Conservation (phyloP, 1,140 invertebrate genomes). For the Yoshiicerus persimilis region DNA sequence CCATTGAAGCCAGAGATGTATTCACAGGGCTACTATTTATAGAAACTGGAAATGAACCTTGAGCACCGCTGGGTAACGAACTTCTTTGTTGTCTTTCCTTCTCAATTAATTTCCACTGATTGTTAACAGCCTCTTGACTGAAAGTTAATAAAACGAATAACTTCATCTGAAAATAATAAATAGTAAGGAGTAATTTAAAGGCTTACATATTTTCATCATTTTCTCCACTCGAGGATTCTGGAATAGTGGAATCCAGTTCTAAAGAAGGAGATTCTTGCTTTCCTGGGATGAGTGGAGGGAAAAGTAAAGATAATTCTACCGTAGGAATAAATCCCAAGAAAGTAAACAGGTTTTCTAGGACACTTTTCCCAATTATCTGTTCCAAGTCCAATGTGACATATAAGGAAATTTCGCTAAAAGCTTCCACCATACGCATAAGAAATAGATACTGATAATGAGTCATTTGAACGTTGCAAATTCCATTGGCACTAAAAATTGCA, state of each 20-base stretch:
- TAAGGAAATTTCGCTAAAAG: constrained; percentile 74
- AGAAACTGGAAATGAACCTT: background rate
- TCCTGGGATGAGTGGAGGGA: constrained; percentile 27
- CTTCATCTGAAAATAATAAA: background rate
- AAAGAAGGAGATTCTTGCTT: constrained; percentile 25
- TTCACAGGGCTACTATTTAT: constrained; percentile 29
- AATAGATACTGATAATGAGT: constrained; percentile 94
- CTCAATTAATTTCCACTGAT: constrained; percentile 17
- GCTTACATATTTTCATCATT: constrained; percentile 25
- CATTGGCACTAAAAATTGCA: constrained; percentile 35
- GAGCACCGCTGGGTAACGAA: background rate
- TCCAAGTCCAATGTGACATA: constrained; percentile 78
- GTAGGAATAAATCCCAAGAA: constrained; percentile 34
- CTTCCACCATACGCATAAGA: constrained; percentile 77
- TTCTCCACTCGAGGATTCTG: constrained; percentile 38
- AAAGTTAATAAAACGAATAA: background rate
- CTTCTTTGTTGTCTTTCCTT: background rate
- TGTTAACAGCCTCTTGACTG: background rate
- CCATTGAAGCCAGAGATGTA: constrained; percentile 1
- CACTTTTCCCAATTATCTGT: constrained; percentile 62
- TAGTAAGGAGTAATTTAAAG: background rate
- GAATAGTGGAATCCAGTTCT: constrained; percentile 33
- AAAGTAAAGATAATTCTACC: constrained; percentile 41
- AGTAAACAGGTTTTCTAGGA: constrained; percentile 35
- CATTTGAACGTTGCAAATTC: constrained; percentile 71